Evolutionary conservation across 2,113 vertebrate genomes (phyloP).

Genomic region (Pollachius pollachius): DNA sequence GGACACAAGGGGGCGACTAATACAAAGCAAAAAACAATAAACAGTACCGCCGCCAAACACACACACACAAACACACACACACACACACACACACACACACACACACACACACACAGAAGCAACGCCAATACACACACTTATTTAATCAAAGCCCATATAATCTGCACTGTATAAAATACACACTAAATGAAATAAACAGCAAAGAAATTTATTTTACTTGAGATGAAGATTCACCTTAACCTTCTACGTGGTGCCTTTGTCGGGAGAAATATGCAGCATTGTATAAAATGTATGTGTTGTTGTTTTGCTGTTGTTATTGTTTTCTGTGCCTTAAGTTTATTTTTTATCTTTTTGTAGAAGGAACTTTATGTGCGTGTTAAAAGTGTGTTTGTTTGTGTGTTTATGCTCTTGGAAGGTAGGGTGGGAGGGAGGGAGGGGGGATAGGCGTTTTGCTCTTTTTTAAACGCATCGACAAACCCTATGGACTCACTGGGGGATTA

Average conservation of each 20-base stretch:
- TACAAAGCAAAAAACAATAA: conserved; percentile 44
- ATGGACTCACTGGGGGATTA: conserved; percentile 80
- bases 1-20: conserved; percentile 38
- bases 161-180: conserved; percentile 90
- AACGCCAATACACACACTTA: conserved; percentile 29
- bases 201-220: conserved; percentile 70
- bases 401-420: conserved; percentile 7
- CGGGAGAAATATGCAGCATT: conserved; percentile 62
- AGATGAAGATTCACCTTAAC: conserved; percentile 75
- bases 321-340: conserved; percentile 8
- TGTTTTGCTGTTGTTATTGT: conserved; percentile 37
- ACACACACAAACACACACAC: too few species aligned
- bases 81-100: too few species aligned
- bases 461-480: conserved; percentile 80
- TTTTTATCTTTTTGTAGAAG: conserved; percentile 44
- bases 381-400: background rate
- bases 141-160: conserved; percentile 80
- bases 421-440: conserved; percentile 17
- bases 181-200: conserved; percentile 66
- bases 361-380: conserved; percentile 52
- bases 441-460: conserved; percentile 33
- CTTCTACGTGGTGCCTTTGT: conserved; percentile 52
- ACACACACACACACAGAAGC: too few species aligned
- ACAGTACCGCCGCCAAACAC: background rate
- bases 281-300: conserved; percentile 67